Conservation (phyloP, 2,888 invertebrate species). For the Drosophila borealis region DNA sequence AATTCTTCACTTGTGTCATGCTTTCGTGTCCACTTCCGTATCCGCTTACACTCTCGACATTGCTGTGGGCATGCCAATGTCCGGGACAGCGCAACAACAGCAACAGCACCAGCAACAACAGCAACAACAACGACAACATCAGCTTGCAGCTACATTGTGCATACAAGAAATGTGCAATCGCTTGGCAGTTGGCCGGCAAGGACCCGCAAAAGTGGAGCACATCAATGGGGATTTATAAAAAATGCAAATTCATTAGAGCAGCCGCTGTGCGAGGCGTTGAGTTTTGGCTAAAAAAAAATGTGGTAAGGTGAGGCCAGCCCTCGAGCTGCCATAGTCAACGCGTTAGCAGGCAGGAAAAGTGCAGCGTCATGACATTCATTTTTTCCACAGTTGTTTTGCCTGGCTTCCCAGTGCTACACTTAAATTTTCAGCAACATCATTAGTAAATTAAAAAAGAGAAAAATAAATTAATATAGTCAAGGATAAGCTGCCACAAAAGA, state of each 20-base stretch:
- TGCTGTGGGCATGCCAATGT: constrained; percentile 43
- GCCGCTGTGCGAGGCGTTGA: constrained; percentile 52
- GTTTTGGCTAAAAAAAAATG: constrained; percentile 44
- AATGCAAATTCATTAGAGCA: constrained; percentile 78
- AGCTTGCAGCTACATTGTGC: constrained; percentile 17
- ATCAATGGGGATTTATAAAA: constrained; percentile 80
- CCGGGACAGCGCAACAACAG: constrained; percentile 11
- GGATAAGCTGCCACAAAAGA: neutral
- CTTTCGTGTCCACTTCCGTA: constrained; percentile 35
- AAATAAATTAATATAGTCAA: constrained; percentile 15
- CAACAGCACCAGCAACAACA: neutral
- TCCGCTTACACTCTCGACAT: constrained; percentile 47
- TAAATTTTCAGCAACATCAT: constrained; percentile 58
- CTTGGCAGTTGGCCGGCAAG: constrained; percentile 52
- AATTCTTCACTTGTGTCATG: constrained; percentile 41
- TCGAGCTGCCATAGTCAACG: constrained; percentile 33
- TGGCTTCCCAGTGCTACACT: constrained; percentile 27
- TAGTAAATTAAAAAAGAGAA: constrained; percentile 66
- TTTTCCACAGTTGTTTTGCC: neutral
- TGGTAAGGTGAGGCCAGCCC: constrained; percentile 10
- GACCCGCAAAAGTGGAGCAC: constrained; percentile 62
- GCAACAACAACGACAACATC: constrained; percentile 12
- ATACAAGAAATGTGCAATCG: constrained; percentile 55
- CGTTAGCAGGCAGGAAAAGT: constrained; percentile 57
- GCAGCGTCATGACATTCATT: constrained; percentile 59